Evolutionary conservation across 92 coral and sea anemone genomes (phyloP), one percentile per base, ranked within the genome.

Genomic region (Heliopora coerulea): DNA sequence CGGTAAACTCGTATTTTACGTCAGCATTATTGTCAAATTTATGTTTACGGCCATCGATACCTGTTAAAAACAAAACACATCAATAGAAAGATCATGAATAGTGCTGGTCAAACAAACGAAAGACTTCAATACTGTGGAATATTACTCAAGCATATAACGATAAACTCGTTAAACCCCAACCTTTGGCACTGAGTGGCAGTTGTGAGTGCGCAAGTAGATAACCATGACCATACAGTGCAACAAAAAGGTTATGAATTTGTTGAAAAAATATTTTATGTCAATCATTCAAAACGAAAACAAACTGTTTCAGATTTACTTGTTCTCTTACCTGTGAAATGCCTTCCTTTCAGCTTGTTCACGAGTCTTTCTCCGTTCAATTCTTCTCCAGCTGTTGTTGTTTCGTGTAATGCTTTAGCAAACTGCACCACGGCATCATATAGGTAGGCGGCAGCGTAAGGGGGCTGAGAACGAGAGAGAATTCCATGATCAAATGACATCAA

Each of bases 1-100:
- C 34, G 19, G 61, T 33, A 70, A 14, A 70, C n/a, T 70, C 49
- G n/a, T 50, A 54, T 35, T 49, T 24, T 19, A 70, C 77, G 54
- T 70, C 77, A 20, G 77, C 77, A 23, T 70, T 70, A 1, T 70
- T 11, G 25, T 70, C 77, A 33, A 70, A 70, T 54, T 52, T 15
- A 26, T 70, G 61, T 54, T 19, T 57, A 30, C 35, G 50, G 27
- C 77, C 62, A 25, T 70, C 77, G 23, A 57, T 57, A n/a, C 77
- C 77, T 70, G 15, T 5, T 17, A 28, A 70, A 31, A 15, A 10
- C 8, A 70, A 32, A 27, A 15, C 48, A 21, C 42, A 14, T 63
- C 46, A 15, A 15, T 18, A 14, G 31, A 13, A 33, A 7, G 9
- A 18, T 17, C 13, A 10, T 13, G 23, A 11, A 18, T 20, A 13